Evolutionary conservation across 2,113 vertebrate genomes (phyloP).

Genomic region (Channa argus): DNA sequence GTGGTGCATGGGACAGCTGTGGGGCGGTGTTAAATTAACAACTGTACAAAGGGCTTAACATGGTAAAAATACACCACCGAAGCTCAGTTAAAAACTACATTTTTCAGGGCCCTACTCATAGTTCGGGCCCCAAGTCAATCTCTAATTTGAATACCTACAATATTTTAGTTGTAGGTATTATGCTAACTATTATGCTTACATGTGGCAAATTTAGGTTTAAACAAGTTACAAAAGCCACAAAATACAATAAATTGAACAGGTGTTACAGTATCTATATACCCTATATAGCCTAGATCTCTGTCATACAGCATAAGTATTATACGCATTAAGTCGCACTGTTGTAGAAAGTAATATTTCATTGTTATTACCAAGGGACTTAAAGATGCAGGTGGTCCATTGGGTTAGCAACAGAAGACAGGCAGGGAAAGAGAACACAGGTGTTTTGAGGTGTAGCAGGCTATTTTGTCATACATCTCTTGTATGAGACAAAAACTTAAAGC

Average conservation of each 20-base stretch:
- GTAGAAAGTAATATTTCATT: background rate
- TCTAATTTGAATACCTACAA: constrained; percentile 12
- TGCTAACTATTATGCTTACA: too few relatives aligned
- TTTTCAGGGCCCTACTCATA: background rate
- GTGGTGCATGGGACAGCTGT: constrained; percentile 8
- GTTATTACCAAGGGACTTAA: background rate
- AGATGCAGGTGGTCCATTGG: background rate
- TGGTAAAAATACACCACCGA: constrained; percentile 18
- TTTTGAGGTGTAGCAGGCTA: background rate
- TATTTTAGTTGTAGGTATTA: background rate
- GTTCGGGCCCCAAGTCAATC: background rate
- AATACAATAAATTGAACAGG: too few relatives aligned
- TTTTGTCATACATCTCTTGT: too few relatives aligned
- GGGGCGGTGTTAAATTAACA: constrained; percentile 10
- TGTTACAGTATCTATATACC: too few relatives aligned
- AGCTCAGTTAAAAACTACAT: constrained; percentile 7
- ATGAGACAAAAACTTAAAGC: too few relatives aligned
- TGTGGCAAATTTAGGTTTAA: background rate
- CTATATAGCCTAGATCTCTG: too few relatives aligned
- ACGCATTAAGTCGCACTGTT: too few relatives aligned
- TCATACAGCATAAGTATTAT: too few relatives aligned
- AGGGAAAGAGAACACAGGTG: too few relatives aligned
- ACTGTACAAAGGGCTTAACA: constrained; percentile 10
- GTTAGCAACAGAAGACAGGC: background rate
- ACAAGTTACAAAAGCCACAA: too few relatives aligned